Base-by-base conservation (phyloP, 2,888 invertebrate species). In the Metellina segmentata region DNA sequence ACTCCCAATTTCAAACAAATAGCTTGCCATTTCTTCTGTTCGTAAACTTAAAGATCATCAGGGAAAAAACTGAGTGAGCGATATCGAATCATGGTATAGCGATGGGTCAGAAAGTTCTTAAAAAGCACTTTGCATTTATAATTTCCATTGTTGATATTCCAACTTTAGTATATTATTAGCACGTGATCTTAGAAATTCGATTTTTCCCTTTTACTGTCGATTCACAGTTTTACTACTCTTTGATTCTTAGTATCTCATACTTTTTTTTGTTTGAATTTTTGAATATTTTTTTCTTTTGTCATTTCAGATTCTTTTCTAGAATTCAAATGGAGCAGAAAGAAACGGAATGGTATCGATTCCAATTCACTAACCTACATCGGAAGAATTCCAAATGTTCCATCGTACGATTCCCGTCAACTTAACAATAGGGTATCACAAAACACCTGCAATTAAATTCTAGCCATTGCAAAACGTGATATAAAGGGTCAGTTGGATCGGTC, bases 371-470 rank as follows among this genome's bases (percentile, higher is more conserved):
- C 61, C 61, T 16, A 61, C 61, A 61, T 61, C 61, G 0, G 61
- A 61, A 61, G 61, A 61, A 61, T 61, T 61, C 34, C 34, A 34
- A 34, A 34, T 34, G 34, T 34, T 34, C 61, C 61, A 61, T 61
- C 61, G 61, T 16, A 16, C 61, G 61, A 61, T 61, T 16, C 61
- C 61, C 61, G 6, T 16, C 61, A 61, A 52, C 6, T 51, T 77
- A n/a, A 61, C 34, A 13, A 34, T 79, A 20, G 20, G 20, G 16
- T 34, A 34, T 79, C 61, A 34, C 20, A 11, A 16, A 61, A 34
- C 79, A 7, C 34, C 61, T 7, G n/a, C 20, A 79, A 61, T 79
- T 61, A 79, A 61, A 61, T 79, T 79, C 34, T 9, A 61, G n/a
- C 20, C 34, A 61, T 48, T 79, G 52, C 51, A n/a, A 77, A 51